phyloP scores from a whole-genome alignment of 2,797 vertebrate species.

The Notolepis coatsorum region DNA sequence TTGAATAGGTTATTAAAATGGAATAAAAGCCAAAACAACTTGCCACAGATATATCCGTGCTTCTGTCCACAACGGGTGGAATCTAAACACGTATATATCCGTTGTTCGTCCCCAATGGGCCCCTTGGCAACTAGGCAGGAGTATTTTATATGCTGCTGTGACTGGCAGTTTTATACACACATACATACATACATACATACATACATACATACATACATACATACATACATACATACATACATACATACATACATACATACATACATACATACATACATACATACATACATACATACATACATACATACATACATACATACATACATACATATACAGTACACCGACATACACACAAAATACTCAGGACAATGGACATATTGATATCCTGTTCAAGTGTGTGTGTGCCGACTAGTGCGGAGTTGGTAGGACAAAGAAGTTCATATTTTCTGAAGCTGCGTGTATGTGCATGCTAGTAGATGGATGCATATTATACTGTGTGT shows the following conservation, averaged over 20 bases:
- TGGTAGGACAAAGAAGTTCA: background rate
- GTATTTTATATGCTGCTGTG: constrained; percentile 64
- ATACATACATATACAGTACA: no score
- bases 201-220: constrained; percentile 31
- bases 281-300: background rate
- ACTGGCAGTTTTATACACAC: constrained; percentile 58
- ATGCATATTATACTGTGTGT: background rate
- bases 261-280: constrained; percentile 8
- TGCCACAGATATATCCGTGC: no score
- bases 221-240: constrained; percentile 46
- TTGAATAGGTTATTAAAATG: no score
- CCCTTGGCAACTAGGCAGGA: constrained; percentile 67
- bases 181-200: background rate
- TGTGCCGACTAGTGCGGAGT: constrained; percentile 28
- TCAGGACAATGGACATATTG: constrained; percentile 45
- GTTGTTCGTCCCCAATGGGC: no score
- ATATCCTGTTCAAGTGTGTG: constrained; percentile 52
- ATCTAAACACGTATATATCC: no score
- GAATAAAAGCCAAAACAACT: no score
- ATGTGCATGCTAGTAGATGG: background rate
- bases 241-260: constrained; percentile 20
- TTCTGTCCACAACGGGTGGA: no score
- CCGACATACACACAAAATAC: constrained; percentile 36
- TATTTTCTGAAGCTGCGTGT: background rate
- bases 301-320: background rate